A percentile compares a stretch with the other conserved stretches of the same genome.
phyloP scores from a whole-genome alignment of 2,113 vertebrate genomes.

The Myotis davidii region DNA sequence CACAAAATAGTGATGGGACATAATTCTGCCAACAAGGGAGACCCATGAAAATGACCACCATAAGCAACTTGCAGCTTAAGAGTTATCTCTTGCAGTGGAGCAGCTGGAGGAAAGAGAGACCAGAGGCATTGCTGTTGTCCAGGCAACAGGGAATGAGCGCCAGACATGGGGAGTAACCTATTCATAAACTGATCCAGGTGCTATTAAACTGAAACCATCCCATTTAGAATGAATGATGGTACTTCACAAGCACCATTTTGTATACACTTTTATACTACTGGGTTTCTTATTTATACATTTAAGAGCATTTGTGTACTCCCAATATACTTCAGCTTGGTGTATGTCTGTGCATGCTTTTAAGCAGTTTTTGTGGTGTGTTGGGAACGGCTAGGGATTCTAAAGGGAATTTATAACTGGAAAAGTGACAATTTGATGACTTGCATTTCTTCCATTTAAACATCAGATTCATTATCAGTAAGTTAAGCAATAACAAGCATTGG shows the following conservation, averaged over 20 bases:
- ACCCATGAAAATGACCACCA: background rate
- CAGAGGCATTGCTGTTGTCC: background rate
- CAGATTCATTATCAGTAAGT: slow-evolving; percentile 11
- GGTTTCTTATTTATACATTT: background rate
- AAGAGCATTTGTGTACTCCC: background rate
- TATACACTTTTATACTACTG: background rate
- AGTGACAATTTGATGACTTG: slow-evolving; percentile 43
- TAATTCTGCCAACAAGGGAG: background rate
- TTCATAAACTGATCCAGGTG: background rate
- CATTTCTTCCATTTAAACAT: slow-evolving; percentile 75
- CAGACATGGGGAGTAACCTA: background rate
- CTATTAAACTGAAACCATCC: background rate
- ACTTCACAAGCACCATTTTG: background rate
- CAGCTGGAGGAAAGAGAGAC: background rate
- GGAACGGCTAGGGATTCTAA: background rate
- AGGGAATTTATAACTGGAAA: slow-evolving; percentile 57
- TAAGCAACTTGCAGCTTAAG: background rate
- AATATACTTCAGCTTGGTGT: background rate
- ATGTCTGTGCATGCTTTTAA: background rate
- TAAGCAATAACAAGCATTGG: no score
- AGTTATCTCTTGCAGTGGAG: background rate
- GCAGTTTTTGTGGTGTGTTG: background rate
- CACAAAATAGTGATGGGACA: background rate
- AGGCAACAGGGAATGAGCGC: background rate
- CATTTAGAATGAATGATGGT: background rate